Evolutionary conservation across 2,797 vertebrate species (phyloP), one percentile per base, ranked within the genome.

Genomic region (Propithecus perrieri): DNA sequence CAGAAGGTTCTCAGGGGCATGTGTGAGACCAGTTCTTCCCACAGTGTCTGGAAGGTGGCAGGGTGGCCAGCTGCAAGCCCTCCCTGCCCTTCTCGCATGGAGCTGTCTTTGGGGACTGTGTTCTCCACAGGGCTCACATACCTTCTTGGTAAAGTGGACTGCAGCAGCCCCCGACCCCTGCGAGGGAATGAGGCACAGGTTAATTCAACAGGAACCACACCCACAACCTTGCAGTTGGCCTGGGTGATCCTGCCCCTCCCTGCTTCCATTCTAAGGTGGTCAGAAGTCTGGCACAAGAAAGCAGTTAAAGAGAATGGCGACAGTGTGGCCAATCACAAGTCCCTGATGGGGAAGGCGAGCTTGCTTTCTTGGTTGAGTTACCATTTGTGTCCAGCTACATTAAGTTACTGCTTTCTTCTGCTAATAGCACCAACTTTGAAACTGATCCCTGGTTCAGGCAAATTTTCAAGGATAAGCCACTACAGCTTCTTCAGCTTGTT

Each of bases 111-210:
- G 4, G n/a, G 41, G 63, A 28, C 1, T 30, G 48, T 1, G 2
- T 71, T 53, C 10, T 65, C 28, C 5, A 0, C 1, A 74, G 93
- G 28, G 65, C 88, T 97, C 85, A 96, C 97, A 3, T 98, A 98
- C 98, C 98, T 99, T 98, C 96, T 98, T 98, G 55, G 94, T 97
- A 85, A 98, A 98, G 91, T 98, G 97, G 71, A 65, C 96, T 85
- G 98, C 83, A 83, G 96, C 96, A 78, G 91, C 84, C 63, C 98
- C 80, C 0, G 85, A 97, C 67, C 97, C 98, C 98, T 99, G 97
- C 71, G 95, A 98, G 86, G 43, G 30, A 93, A 98, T 13, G 95
- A 74, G 7, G 38, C 20, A 26, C 17, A 35, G 75, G 20, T 98
- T 97, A 97, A 93, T 87, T 67, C 26, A 91, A 65, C 28, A 53